Percentiles rank a stretch among this genome's conserved stretches.
Conservation (phyloP, 2,797 vertebrate genomes). For the Artibeus lituratus region DNA sequence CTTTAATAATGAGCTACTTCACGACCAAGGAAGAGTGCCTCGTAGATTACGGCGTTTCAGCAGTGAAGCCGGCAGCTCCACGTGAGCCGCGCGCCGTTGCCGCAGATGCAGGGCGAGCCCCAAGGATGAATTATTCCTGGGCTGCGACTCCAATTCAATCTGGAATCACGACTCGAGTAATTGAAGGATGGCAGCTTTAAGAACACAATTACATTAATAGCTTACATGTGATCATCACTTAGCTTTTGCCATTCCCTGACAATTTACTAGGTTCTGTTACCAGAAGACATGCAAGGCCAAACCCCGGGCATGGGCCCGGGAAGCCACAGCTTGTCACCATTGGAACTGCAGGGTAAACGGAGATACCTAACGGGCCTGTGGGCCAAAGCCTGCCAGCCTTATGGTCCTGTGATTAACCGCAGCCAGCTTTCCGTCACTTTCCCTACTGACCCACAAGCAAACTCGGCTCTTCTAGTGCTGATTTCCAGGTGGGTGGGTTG, state of each 20-base stretch:
- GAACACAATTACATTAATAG: slow-evolving; percentile 76
- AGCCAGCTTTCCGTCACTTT: too few relatives aligned
- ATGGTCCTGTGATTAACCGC: not conserved
- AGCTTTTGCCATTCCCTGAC: slow-evolving; percentile 58
- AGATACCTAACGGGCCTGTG: not conserved
- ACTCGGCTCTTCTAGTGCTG: too few relatives aligned
- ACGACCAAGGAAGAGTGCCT: slow-evolving; percentile 75
- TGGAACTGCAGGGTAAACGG: slow-evolving; percentile 36
- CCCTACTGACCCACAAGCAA: too few relatives aligned
- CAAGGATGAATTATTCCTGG: slow-evolving; percentile 73
- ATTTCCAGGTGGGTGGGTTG: too few relatives aligned
- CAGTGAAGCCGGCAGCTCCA: slow-evolving; percentile 69
- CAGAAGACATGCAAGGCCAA: not conserved
- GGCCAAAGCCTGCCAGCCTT: not conserved
- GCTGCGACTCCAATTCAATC: slow-evolving; percentile 65
- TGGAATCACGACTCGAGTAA: slow-evolving; percentile 70
- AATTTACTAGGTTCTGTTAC: slow-evolving; percentile 48
- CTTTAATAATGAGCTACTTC: slow-evolving; percentile 83
- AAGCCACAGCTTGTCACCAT: slow-evolving; percentile 31
- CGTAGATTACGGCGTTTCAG: slow-evolving; percentile 74
- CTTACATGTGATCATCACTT: slow-evolving; percentile 66
- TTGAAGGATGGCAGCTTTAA: slow-evolving; percentile 70
- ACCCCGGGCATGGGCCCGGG: slow-evolving; percentile 20
- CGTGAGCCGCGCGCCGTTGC: slow-evolving; percentile 58
- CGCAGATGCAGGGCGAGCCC: slow-evolving; percentile 66